These are phyloP conservation scores for Cyphomyrmex costatus DNA, from an alignment of 1,140 invertebrate species.

Conservation along the genomic window DNA sequence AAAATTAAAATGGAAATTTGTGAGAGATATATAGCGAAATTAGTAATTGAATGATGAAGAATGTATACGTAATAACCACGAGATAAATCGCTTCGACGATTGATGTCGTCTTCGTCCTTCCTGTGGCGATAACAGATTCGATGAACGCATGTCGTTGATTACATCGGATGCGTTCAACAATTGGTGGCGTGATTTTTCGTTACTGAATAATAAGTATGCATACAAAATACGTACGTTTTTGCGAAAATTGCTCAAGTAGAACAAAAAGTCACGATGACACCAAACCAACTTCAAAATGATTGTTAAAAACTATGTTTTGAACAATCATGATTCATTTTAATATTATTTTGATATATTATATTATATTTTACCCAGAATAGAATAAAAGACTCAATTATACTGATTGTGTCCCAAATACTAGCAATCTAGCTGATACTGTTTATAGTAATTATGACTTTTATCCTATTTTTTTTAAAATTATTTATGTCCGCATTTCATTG, in stretches of 20 bases:
- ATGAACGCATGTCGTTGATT: constrained; percentile 16
- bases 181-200: neutral
- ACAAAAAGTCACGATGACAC: no score
- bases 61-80: neutral
- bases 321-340: no score
- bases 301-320: no score
- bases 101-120: constrained; percentile 12
- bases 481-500: no score
- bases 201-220: neutral
- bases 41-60: neutral
- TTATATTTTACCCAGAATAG: no score
- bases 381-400: no score
- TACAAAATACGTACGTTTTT: neutral
- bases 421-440: no score
- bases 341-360: no score
- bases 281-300: no score
- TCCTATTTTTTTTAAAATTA: no score
- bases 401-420: no score
- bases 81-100: neutral
- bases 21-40: neutral
- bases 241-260: neutral
- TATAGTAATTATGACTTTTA: no score
- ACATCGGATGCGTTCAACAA: neutral
- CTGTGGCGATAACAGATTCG: neutral
- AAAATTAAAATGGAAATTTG: neutral